Base-by-base conservation (phyloP, 2,888 invertebrate genomes). In the Aporophyla nigra region DNA sequence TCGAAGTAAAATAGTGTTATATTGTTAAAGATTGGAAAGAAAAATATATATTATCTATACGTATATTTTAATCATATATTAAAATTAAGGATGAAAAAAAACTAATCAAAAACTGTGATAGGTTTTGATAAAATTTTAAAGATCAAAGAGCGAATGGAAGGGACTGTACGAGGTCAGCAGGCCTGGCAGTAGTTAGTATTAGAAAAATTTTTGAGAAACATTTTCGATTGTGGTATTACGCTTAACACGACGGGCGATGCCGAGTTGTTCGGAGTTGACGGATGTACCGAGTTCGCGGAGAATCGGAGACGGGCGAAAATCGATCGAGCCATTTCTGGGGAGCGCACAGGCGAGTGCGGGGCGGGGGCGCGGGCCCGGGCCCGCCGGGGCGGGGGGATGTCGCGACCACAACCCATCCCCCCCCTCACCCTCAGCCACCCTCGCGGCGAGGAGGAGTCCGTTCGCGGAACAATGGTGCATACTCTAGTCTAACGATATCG, bases 51-150 rank as follows among this genome's bases (percentile, higher is more conserved):
- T 95, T 95, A 95, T 95, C 94, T 96, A 96, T 96, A 96, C 95
- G 94, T 96, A 96, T 96, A 96, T 96, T 96, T 96, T 96, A 96
- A 96, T 94, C 96, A 95, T 91, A 95, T 96, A 96, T 96, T 96
- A 96, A 96, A 96, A 95, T 95, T 96, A 96, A 96, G 96, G 92
- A 94, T 94, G 96, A 95, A 96, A 86, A 85, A 86, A 87, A 95
- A 96, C 95, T 96, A 96, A 96, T 96, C 96, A 96, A 95, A 96
- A 96, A 96, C 96, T 96, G 96, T 96, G 96, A 96, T 96, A 96
- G 96, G 96, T 96, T 96, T 96, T 96, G 96, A 96, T 96, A 96
- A 95, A 96, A 95, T 95, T 96, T 96, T 96, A 96, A 96, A 95
- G 93, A 93, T 93, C 90, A 92, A 79, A 79, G 78, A 56, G 80